Conservation (phyloP, 2,888 invertebrate genomes). For the Osmoderma eremita region DNA sequence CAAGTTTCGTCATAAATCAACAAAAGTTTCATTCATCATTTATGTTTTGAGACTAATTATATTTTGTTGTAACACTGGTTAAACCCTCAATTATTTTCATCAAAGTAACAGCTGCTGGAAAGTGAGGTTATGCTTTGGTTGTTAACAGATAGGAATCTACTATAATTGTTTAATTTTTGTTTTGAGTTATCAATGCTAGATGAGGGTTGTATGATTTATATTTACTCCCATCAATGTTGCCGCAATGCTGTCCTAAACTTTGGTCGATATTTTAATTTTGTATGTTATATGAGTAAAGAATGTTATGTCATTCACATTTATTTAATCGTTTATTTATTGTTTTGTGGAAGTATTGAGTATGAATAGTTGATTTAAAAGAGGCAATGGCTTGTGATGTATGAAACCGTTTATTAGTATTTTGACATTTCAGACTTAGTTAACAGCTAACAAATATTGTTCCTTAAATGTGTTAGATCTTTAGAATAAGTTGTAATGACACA, state of each 20-base stretch:
- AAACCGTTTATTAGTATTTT: too few species aligned
- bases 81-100: constrained; percentile 40
- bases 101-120: constrained; percentile 24
- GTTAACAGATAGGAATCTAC: background rate
- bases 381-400: too few species aligned
- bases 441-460: too few species aligned
- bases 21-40: constrained; percentile 34
- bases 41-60: constrained; percentile 20
- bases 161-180: constrained; percentile 2
- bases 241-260: constrained; percentile 27
- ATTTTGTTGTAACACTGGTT: constrained; percentile 40
- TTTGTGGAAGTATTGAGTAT: too few species aligned
- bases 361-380: too few species aligned
- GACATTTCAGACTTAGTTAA: too few species aligned
- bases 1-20: constrained; percentile 10
- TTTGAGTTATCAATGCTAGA: background rate
- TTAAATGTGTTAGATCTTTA: too few species aligned
- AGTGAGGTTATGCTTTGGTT: constrained; percentile 26
- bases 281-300: background rate
- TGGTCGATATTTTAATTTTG: constrained; percentile 29
- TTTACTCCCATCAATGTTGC: constrained; percentile 8
- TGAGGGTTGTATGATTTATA: background rate
- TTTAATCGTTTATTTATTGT: too few species aligned
- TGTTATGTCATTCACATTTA: too few species aligned
- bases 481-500: too few species aligned